Evolutionary conservation across 2,113 vertebrate genomes (phyloP), one percentile per base, ranked within the genome.

Genomic region (Thinocorus orbignyianus): DNA sequence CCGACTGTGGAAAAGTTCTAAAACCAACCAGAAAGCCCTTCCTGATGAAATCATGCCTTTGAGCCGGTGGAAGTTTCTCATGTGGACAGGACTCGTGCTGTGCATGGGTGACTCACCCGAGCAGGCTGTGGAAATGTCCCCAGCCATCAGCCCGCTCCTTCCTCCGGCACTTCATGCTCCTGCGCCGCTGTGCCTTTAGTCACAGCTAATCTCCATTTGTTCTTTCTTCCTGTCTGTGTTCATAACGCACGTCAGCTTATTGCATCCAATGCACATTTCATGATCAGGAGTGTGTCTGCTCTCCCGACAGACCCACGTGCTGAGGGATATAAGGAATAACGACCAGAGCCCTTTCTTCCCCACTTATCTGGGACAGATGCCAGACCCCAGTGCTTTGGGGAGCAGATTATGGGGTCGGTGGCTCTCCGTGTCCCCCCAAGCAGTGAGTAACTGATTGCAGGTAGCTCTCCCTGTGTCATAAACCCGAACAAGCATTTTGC

Each of bases 371-470:
- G 28, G 51, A 31, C 3, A 10, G 18, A 42, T 46, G 31, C 35
- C 48, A 16, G 44, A 48, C 48, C 46, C 20, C 33, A 1, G 30
- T 11, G 42, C n/a, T 33, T 5, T n/a, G 33, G 54, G 69, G 74
- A 46, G 68, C 51, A 18, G 37, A 20, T 58, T 37, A 1, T 13
- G 52, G 46, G 41, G 1, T 42, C 17, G 1, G 6, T 4, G 61
- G 17, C 46, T 9, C 51, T 52, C 39, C 41, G 44, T 31, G 31
- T 14, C 30, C 23, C 14, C 35, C 7, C 1, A 4, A 44, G 73
- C 51, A n/a, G 25, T 0, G 26, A 87, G 60, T 1, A 22, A 33
- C 66, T 0, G 5, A 22, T 60, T 3, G 0, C 25, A 4, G 1
- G 1, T 2, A 17, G 24, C 81, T 70, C 17, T 62, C 7, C n/a